A percentile compares a stretch with the other conserved stretches of the same genome.
Conservation (phyloP, 2,113 vertebrate genomes). For the Brachypodius melanocephalos region DNA sequence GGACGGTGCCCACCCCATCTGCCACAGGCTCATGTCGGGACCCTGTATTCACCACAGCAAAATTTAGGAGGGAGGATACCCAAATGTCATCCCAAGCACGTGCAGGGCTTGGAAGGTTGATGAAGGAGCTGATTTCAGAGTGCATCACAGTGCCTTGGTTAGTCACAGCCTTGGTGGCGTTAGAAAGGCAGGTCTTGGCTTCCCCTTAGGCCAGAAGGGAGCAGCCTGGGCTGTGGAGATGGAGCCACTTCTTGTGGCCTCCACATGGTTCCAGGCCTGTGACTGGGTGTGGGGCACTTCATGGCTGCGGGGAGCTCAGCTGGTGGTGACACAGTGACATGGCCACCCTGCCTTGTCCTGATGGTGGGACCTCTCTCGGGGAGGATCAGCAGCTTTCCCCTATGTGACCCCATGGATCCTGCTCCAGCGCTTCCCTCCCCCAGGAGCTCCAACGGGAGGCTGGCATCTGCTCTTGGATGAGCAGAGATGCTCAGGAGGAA, state of each 20-base stretch:
- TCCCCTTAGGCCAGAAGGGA: not conserved
- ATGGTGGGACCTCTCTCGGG: rapidly evolving
- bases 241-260: not conserved
- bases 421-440: not conserved
- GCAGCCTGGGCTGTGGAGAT: rapidly evolving
- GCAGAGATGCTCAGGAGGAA: not conserved
- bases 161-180: not conserved
- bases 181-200: not conserved
- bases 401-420: not conserved
- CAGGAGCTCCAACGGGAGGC: not conserved
- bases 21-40: rapidly evolving
- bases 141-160: not conserved
- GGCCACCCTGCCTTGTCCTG: not conserved
- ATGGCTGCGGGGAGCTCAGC: not conserved
- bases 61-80: not conserved
- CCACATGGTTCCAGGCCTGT: rapidly evolving
- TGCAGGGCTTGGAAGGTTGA: not conserved
- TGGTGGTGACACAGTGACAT: rapidly evolving
- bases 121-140: not conserved
- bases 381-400: not conserved
- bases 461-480: not conserved
- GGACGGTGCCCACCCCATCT: rapidly evolving
- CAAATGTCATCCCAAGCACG: not conserved
- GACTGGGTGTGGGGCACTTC: too few species aligned
- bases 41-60: not conserved